Conservation (phyloP, 2,113 vertebrate genomes). For the Dromaius novaehollandiae region DNA sequence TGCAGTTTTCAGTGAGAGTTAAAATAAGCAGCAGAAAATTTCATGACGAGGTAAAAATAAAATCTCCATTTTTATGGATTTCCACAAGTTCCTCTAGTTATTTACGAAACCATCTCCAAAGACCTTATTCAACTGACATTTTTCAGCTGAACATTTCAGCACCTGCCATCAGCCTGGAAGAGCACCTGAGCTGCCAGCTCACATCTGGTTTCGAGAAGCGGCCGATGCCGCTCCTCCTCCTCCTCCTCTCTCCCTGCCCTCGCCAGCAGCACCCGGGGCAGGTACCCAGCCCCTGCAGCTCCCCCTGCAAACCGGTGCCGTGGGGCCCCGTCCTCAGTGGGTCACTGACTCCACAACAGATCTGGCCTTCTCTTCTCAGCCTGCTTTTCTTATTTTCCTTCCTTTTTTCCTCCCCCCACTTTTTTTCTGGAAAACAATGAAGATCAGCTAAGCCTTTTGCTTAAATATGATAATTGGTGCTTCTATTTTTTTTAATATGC, state of each 20-base stretch:
- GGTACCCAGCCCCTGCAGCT: background rate
- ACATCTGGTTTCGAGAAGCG: background rate
- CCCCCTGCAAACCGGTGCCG: background rate
- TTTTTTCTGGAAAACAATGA: background rate
- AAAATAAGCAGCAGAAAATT: background rate
- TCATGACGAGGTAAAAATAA: background rate
- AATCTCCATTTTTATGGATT: background rate
- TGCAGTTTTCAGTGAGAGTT: background rate
- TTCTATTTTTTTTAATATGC: background rate
- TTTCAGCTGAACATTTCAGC: background rate
- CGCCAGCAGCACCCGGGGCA: background rate
- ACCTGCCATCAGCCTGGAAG: background rate
- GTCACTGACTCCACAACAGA: background rate
- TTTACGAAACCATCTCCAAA: background rate
- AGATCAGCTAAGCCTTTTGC: background rate
- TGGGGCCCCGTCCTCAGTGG: background rate
- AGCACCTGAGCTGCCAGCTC: background rate
- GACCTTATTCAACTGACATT: background rate
- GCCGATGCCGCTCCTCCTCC: rapidly evolving
- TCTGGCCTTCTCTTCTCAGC: background rate
- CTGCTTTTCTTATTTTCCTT: background rate
- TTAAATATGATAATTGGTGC: background rate
- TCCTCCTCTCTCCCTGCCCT: background rate
- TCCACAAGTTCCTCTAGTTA: background rate
- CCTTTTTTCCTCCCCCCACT: background rate